phyloP scores from a whole-genome alignment of 2,888 invertebrate species.

The Mamestra brassicae region DNA sequence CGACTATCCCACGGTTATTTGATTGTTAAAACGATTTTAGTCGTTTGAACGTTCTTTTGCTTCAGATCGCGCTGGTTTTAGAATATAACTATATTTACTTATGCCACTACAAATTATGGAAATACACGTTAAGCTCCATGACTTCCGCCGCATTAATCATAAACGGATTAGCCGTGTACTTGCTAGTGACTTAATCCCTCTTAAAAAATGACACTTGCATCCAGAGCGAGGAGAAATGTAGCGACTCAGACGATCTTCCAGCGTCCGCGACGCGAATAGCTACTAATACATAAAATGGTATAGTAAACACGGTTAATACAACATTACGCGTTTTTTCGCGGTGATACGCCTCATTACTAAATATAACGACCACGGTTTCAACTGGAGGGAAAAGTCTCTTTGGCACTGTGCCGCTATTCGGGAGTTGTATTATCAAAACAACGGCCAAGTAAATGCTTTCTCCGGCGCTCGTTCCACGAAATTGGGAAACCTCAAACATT shows the following conservation, averaged over 20 bases:
- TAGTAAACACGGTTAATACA: constrained; percentile 78
- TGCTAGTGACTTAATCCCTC: constrained; percentile 72
- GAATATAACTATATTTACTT: constrained; percentile 3
- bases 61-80: constrained; percentile 10
- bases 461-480: constrained; percentile 71
- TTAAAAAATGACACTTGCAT: constrained; percentile 77
- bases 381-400: constrained; percentile 65
- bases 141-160: constrained; percentile 73
- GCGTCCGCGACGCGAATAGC: constrained; percentile 77
- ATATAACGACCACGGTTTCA: constrained; percentile 73
- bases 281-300: constrained; percentile 68
- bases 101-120: constrained; percentile 30
- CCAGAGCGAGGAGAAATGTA: constrained; percentile 69
- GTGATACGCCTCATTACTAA: constrained; percentile 76
- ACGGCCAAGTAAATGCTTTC: constrained; percentile 73
- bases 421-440: constrained; percentile 74
- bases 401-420: constrained; percentile 76
- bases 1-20: constrained; percentile 45
- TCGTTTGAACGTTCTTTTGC: constrained; percentile 40
- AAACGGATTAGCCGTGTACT: constrained; percentile 71
- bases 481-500: constrained; percentile 69
- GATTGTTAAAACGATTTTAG: constrained; percentile 26
- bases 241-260: constrained; percentile 57
- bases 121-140: constrained; percentile 47
- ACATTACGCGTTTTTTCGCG: constrained; percentile 73